Evolutionary conservation across 2,888 invertebrate genomes (phyloP).

Genomic region (Sesia bembeciformis): DNA sequence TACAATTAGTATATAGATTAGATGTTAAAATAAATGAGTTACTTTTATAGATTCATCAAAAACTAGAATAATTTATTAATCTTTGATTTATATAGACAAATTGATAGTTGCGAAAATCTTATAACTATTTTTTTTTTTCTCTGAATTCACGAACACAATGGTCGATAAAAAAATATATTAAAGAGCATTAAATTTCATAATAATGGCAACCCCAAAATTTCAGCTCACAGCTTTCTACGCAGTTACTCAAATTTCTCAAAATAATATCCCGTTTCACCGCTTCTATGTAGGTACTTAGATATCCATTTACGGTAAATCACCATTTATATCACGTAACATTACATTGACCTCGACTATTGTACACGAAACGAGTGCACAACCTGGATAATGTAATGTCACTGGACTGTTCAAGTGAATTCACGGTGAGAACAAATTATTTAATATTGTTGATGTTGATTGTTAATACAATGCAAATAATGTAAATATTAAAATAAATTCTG

Average conservation of each 20-base stretch:
- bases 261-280: constrained; percentile 48
- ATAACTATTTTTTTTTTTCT: no score
- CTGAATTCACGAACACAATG: no score
- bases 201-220: constrained; percentile 49
- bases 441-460: constrained; percentile 87
- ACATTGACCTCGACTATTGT: constrained; percentile 30
- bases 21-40: no score
- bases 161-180: no score
- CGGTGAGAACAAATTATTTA: constrained; percentile 75
- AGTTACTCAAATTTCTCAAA: constrained; percentile 61
- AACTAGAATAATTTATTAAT: no score
- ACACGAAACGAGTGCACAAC: constrained; percentile 22
- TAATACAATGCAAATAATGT: constrained; percentile 85
- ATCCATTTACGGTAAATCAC: constrained; percentile 46
- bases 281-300: constrained; percentile 25
- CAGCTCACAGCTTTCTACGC: constrained; percentile 69
- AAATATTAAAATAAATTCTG: constrained; percentile 81
- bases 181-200: no score
- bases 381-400: constrained; percentile 47
- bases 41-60: no score
- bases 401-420: constrained; percentile 67
- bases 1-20: no score
- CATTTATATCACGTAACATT: constrained; percentile 44
- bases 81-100: no score
- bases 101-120: no score